phyloP scores from a whole-genome alignment of 2,113 vertebrate species.

The Pachycephala philippinensis region DNA sequence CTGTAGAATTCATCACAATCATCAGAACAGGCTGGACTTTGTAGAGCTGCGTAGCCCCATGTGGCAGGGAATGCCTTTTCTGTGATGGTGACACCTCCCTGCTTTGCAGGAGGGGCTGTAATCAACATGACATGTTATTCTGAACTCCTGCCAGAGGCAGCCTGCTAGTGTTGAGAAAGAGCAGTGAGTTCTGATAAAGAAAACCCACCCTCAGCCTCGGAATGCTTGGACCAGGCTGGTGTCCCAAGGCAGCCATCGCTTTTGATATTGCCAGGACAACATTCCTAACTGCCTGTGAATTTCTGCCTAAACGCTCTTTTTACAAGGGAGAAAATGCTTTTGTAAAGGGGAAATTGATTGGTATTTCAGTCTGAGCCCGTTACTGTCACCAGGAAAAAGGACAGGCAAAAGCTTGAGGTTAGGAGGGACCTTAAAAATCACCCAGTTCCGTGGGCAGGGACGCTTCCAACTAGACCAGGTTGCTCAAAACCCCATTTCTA shows the following conservation, averaged over 20 bases:
- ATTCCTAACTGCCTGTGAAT: neutral
- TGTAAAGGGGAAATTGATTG: neutral
- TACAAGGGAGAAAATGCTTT: neutral
- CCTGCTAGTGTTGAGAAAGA: neutral
- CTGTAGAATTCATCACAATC: neutral
- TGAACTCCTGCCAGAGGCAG: neutral
- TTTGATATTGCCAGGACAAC: neutral
- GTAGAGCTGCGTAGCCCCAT: fast-evolving
- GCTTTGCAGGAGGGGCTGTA: neutral
- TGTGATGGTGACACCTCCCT: neutral
- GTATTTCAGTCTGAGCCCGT: neutral
- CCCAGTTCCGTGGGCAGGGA: neutral
- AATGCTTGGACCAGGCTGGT: neutral
- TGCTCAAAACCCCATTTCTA: neutral
- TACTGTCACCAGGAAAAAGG: neutral
- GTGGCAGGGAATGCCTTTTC: neutral
- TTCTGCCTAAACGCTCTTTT: neutral
- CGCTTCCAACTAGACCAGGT: neutral
- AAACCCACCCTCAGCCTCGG: neutral
- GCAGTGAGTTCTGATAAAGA: neutral
- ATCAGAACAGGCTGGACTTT: neutral
- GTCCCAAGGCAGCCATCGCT: neutral
- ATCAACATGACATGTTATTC: neutral
- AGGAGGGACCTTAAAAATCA: neutral
- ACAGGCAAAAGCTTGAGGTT: neutral